These are phyloP conservation scores for Cladopsammia gracilis DNA, from an alignment of 64 coral and sea anemone species.

Conservation along the genomic window DNA sequence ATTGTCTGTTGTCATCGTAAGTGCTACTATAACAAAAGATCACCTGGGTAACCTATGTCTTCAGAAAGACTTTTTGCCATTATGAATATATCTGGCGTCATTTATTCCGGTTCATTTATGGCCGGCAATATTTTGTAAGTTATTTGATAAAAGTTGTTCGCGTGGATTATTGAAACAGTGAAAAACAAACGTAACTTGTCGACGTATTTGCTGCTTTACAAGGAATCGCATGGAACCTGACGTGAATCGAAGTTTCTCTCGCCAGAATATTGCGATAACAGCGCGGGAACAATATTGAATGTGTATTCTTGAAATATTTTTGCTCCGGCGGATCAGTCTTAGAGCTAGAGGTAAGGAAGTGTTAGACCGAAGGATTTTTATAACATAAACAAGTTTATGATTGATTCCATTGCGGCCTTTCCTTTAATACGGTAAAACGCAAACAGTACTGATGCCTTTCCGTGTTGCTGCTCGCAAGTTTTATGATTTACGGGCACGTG, in stretches of 20 bases:
- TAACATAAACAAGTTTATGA: neutral
- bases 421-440: too few relatives aligned
- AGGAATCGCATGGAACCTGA: neutral
- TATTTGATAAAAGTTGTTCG: constrained; percentile 4
- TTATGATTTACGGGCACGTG: neutral
- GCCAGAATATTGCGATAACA: neutral
- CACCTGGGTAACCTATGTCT: constrained; percentile 1
- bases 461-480: neutral
- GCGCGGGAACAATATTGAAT: constrained; percentile 5
- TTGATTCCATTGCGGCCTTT: neutral
- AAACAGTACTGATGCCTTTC: neutral
- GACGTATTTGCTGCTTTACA: neutral
- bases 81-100: constrained; percentile 22
- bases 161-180: neutral
- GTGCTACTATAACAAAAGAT: neutral
- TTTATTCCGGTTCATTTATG: neutral
- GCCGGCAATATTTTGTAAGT: neutral
- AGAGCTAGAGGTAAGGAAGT: constrained; percentile 2
- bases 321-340: constrained; percentile 8
- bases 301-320: constrained; percentile 55
- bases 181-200: neutral
- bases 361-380: neutral
- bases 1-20: neutral
- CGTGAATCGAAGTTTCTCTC: neutral
- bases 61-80: constrained; percentile 12